Base-by-base conservation (phyloP, 2,888 invertebrate genomes). In the Tryphoninae sp. region DNA sequence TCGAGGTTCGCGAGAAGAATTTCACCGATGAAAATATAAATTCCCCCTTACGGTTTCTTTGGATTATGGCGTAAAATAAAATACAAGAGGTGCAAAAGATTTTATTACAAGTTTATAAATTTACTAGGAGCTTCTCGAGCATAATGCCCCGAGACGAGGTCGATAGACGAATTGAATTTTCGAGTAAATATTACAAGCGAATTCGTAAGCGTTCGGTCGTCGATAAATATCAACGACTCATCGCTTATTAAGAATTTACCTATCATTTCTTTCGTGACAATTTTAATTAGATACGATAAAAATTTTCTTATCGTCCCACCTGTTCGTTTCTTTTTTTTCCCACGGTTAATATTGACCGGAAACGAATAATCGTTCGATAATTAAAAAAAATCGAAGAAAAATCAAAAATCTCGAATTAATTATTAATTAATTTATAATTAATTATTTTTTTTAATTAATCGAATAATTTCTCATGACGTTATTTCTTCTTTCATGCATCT, bases 401-500 rank as follows among this genome's bases (percentile, higher is more conserved):
- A 3, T 3, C 2, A 2, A 3, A 26, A 3, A 26, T 26, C 2
- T 26, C 26, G 26, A 26, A 26, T 3, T 3, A 19, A 19, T 19
- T 19, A 19, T 19, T 23, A 49, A n/a, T 11, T 0, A 51, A 13
- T n/a, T 51, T n/a, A 13, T n/a, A 51, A 51, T 51, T 62, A n/a
- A 8, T 40, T 4, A 1, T 16, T 16, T 58, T 6, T 16, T 11
- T 7, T 1, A 51, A n/a, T 9, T 45, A 33, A 33, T 33, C 33
- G 6, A 40, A 33, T 1, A 16, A 22, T 51, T 9, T 51, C 13
- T 64, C 19, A 8, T 16, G 19, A 26, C 16, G 6, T 9, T 19
- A 19, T 58, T 22, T 51, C 4, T 72, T 55, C 45, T 62, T 45
- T 58, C 49, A 58, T 58, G 40, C 22, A 19, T 51, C 33, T 13